Percentiles rank a stretch among this genome's conserved stretches.
phyloP scores from a whole-genome alignment of 2,888 invertebrate species.

The Neocrepidodera transversa region DNA sequence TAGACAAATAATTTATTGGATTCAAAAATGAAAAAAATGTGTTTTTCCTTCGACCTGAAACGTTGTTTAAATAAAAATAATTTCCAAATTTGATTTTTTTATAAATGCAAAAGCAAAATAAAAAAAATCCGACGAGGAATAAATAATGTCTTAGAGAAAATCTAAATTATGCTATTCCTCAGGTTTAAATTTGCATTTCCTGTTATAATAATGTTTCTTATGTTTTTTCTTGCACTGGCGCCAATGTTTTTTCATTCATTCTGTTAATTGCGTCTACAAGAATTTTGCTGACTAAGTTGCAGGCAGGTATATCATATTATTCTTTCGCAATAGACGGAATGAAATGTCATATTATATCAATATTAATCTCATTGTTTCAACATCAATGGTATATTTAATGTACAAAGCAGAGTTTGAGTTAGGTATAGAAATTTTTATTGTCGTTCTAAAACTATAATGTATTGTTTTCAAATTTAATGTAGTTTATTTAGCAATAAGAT shows the following conservation, averaged over 20 bases:
- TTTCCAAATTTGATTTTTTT: too few relatives aligned
- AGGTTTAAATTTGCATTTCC: background rate
- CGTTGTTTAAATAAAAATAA: too few relatives aligned
- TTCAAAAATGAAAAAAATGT: too few relatives aligned
- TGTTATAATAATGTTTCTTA: slow-evolving; percentile 2
- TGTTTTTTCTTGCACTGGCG: slow-evolving; percentile 2
- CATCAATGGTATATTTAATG: background rate
- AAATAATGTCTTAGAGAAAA: too few relatives aligned
- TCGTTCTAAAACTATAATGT: background rate
- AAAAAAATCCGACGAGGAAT: too few relatives aligned
- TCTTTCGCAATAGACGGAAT: slow-evolving; percentile 14
- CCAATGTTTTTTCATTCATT: slow-evolving; percentile 13
- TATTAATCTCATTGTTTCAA: slow-evolving; percentile 11
- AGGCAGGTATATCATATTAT: slow-evolving; percentile 17
- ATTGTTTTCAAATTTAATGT: background rate
- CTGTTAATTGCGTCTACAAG: slow-evolving; percentile 9
- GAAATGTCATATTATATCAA: slow-evolving; percentile 17
- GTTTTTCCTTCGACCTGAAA: too few relatives aligned
- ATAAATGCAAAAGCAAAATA: too few relatives aligned
- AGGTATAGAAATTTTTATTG: background rate
- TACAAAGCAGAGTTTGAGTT: background rate
- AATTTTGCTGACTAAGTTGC: slow-evolving; percentile 20
- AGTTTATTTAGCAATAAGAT: background rate
- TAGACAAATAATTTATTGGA: too few relatives aligned
- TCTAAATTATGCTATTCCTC: too few relatives aligned